phyloP scores from a whole-genome alignment of 2,888 invertebrate species.

The Tetramorium bicarinatum region DNA sequence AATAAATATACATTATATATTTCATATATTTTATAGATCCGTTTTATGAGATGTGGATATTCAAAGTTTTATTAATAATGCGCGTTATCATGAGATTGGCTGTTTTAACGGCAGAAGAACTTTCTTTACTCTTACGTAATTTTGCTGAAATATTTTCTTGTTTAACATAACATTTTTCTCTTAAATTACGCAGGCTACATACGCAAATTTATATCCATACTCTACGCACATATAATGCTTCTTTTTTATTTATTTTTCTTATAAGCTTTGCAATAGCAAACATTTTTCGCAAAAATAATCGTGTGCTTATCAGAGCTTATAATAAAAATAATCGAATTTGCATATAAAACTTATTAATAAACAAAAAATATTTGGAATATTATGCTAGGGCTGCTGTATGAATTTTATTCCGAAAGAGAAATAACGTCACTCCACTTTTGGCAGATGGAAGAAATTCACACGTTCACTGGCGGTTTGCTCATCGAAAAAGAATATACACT shows the following conservation, averaged over 20 bases:
- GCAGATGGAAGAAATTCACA: not conserved
- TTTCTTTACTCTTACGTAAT: slow-evolving; percentile 30
- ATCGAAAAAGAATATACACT: not conserved
- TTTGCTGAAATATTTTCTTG: slow-evolving; percentile 5
- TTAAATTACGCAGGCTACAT: not conserved
- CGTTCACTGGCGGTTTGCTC: slow-evolving; percentile 5
- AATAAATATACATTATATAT: too few species aligned
- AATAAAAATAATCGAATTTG: not conserved
- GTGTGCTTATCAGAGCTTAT: not conserved
- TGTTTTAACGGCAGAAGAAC: slow-evolving; percentile 14
- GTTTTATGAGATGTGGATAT: not conserved
- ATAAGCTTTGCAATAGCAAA: not conserved
- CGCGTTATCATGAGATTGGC: not conserved
- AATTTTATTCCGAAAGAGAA: not conserved
- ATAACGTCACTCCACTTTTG: not conserved
- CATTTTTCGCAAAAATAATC: not conserved
- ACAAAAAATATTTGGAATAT: not conserved
- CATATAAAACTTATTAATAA: not conserved
- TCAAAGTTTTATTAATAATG: not conserved
- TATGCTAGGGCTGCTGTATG: not conserved
- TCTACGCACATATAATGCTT: slow-evolving; percentile 1
- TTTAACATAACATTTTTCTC: slow-evolving; percentile 30
- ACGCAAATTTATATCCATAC: not conserved
- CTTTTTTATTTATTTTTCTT: not conserved
- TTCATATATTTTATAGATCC: not conserved